These are phyloP conservation scores for Stenotaenia linearis DNA, from an alignment of 2,888 invertebrate species.

Conservation along the genomic window DNA sequence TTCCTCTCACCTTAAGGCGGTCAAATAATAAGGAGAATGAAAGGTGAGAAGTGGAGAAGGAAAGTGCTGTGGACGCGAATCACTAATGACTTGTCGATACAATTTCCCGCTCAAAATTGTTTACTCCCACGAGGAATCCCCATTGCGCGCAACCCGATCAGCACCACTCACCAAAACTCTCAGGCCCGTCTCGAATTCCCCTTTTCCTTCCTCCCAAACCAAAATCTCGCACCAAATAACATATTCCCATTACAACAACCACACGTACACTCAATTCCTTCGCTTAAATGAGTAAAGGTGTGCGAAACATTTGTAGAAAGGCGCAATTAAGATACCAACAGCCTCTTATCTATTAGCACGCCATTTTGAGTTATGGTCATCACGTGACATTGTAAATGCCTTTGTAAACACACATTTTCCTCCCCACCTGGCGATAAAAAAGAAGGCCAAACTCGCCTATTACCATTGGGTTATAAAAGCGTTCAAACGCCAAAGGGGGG, in stretches of 20 bases:
- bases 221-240: neutral
- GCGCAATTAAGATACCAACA: slow-evolving; percentile 8
- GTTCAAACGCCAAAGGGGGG: neutral
- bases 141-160: slow-evolving; percentile 23
- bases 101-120: slow-evolving; percentile 26
- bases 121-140: slow-evolving; percentile 21
- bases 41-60: slow-evolving; percentile 23
- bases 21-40: slow-evolving; percentile 17
- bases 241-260: neutral
- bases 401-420: neutral
- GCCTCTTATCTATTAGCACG: slow-evolving; percentile 23
- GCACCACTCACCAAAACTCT: slow-evolving; percentile 8
- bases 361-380: slow-evolving; percentile 10
- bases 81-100: slow-evolving; percentile 26
- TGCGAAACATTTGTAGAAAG: slow-evolving; percentile 16
- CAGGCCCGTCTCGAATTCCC: neutral
- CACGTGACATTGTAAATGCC: slow-evolving; percentile 18
- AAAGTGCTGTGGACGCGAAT: slow-evolving; percentile 26
- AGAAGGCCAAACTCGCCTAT: slow-evolving; percentile 20
- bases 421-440: slow-evolving; percentile 16
- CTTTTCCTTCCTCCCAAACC: neutral
- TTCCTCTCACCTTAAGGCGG: neutral
- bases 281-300: neutral
- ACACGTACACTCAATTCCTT: neutral
- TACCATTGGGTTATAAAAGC: slow-evolving; percentile 3